Evolutionary conservation across 2,113 vertebrate genomes (phyloP), one percentile per base, ranked within the genome.

Genomic region (Sebastes schlegelii): DNA sequence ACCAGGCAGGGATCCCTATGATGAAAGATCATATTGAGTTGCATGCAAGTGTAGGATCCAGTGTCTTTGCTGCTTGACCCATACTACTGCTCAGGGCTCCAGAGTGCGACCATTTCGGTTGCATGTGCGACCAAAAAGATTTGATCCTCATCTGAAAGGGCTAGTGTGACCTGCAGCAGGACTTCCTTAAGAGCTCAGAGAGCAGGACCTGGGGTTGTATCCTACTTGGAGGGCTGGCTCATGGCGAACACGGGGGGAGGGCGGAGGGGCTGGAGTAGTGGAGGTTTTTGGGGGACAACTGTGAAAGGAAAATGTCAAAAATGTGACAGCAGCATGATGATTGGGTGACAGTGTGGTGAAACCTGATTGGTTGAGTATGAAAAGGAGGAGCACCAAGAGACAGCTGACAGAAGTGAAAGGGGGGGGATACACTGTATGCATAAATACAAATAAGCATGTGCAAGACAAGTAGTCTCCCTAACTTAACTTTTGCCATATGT

Each of bases 401-500:
- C 69, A 64, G 57, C 17, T 60, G 65, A 76, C 64, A 64, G 14
- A 51, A 11, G 0, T 42, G 55, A 67, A 1, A 10, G 3, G 1
- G 45, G 40, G 45, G 23, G 19, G 34, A 34, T 66, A 14, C 12
- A n/a, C 1, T 48, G 26, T 8, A 61, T 52, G 8, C 19, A 76
- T 52, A 7, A 42, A 55, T 46, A 71, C 13, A 54, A 68, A 23
- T 12, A 34, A 62, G 61, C 62, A 66, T 14, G 11, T 11, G 5
- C n/a, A 68, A 8, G 8, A 17, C 17, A 63, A 55, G 21, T 2
- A 14, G 57, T 76, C 21, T 40, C 21, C 49, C 6, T 1, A 14
- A 72, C 52, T 48, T 4, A 52, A 81, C 68, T 78, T 83, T 51
- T 68, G 16, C 46, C 23, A 72, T 19, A 64, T n/a, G 63, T 17